Conservation (phyloP, 2,113 vertebrate species). For the Phyllopteryx taeniolatus region DNA sequence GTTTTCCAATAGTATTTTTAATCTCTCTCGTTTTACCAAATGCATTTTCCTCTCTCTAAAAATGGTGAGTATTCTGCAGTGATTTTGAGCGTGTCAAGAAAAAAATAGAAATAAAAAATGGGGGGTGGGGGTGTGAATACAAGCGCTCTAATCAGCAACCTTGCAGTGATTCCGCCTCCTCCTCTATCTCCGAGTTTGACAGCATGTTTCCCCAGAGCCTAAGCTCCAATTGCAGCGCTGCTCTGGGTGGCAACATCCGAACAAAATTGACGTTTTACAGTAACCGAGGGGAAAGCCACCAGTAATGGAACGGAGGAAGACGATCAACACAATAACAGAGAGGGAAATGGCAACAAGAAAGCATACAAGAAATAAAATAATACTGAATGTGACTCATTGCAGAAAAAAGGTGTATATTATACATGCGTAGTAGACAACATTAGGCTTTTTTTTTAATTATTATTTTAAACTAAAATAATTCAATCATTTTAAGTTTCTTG, state of each 20-base stretch:
- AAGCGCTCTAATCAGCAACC: slow-evolving; percentile 46
- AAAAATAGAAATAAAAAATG: not conserved
- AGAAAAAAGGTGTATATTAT: too few species aligned
- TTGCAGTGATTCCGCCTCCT: slow-evolving; percentile 36
- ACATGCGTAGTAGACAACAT: too few species aligned
- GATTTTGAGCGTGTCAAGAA: not conserved
- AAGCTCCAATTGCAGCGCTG: slow-evolving; percentile 52
- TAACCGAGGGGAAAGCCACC: slow-evolving; percentile 33
- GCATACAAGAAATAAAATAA: not conserved
- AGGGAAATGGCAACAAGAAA: slow-evolving; percentile 30
- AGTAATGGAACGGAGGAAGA: slow-evolving; percentile 17
- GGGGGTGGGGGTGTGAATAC: not conserved
- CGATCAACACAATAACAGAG: slow-evolving; percentile 43
- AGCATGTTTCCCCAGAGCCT: slow-evolving; percentile 60
- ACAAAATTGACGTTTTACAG: slow-evolving; percentile 58
- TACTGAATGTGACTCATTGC: not conserved
- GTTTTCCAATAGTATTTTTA: not conserved
- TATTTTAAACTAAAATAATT: too few species aligned
- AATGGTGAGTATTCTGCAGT: not conserved
- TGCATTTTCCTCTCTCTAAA: not conserved
- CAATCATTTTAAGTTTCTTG: too few species aligned
- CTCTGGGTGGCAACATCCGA: slow-evolving; percentile 62
- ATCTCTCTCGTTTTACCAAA: not conserved
- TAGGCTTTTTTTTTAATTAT: too few species aligned
- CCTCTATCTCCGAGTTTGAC: slow-evolving; percentile 39